A percentile compares a stretch with the other conserved stretches of the same genome.
Conservation (phyloP, 2,888 invertebrate genomes). For the Cantharis flavilabris region DNA sequence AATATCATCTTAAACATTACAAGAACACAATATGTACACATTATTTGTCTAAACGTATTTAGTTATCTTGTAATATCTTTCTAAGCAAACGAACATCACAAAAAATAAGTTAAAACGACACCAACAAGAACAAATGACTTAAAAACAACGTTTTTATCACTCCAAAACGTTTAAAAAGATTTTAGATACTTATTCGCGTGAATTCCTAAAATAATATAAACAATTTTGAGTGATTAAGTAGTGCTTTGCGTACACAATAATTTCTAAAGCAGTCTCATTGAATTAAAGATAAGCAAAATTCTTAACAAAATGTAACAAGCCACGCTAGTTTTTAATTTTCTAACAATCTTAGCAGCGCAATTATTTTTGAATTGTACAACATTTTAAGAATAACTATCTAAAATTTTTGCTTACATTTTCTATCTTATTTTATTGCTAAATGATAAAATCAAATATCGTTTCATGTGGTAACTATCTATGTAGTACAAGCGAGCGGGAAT, state of each 20-base stretch:
- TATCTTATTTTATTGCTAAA: slow-evolving; percentile 7
- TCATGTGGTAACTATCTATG: neutral
- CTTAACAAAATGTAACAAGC: slow-evolving; percentile 2
- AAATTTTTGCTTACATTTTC: neutral
- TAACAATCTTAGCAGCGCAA: neutral
- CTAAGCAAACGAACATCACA: slow-evolving; percentile 4
- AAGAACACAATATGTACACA: slow-evolving; percentile 28
- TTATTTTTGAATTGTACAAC: neutral
- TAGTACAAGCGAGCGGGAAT: neutral
- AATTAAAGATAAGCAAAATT: slow-evolving; percentile 7
- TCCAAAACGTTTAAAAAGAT: neutral
- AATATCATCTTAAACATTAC: slow-evolving; percentile 25
- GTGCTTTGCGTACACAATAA: neutral
- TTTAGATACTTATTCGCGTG: neutral
- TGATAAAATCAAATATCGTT: slow-evolving; percentile 1
- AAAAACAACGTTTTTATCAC: neutral
- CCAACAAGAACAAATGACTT: neutral
- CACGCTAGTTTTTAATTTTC: neutral
- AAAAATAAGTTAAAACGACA: slow-evolving; percentile 3
- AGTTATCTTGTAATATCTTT: neutral
- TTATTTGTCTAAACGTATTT: slow-evolving; percentile 14
- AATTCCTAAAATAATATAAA: neutral
- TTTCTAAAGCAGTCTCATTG: slow-evolving; percentile 19
- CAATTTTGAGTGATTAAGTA: neutral
- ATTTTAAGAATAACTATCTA: neutral